Evolutionary conservation across 2,113 vertebrate species (phyloP), one percentile per base, ranked within the genome.

Genomic region (Amazona guildingii): DNA sequence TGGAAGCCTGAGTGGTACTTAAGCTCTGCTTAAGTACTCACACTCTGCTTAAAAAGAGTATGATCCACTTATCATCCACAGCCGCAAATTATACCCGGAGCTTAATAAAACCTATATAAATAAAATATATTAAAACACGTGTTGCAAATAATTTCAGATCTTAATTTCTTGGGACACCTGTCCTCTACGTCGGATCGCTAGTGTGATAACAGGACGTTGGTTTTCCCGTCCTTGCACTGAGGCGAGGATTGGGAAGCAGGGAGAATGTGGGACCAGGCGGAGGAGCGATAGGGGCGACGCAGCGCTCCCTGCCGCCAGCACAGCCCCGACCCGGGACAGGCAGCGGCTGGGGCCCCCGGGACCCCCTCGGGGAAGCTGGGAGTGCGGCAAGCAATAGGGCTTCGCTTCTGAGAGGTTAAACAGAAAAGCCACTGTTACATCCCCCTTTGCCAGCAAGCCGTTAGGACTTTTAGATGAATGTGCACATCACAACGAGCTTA

Each of bases 221-320:
- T 14, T 7, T 39, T 39, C 20, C 37, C 28, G 5, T 21, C 41
- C 49, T 81, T 7, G 48, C 39, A 7, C 5, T 9, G n/a, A 8
- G 20, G 19, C 0, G 10, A 31, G 35, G 7, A 39, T 6, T 1
- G 21, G 37, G n/a, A 28, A 25, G 33, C 19, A 17, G 5, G 43
- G 41, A 6, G 4, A 9, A 2, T 9, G 41, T 17, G 4, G 59
- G 10, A 5, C 6, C 11, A 7, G 19, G 14, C 18, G 2, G 9
- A 7, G 24, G 41, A 3, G 14, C 2, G 57, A 13, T 33, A 4
- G 1, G 81, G 41, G 21, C 17, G 14, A 11, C 13, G 48, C 63
- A 92, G 94, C 62, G 64, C 84, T 94, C 81, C 61, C 92, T 72
- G 86, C 90, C 59, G 76, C 76, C 79, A 16, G 73, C 43, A 7